A percentile compares a stretch with the other conserved stretches of the same genome.
Conservation (phyloP, 2,888 invertebrate species). For the Acrobasis consociella region DNA sequence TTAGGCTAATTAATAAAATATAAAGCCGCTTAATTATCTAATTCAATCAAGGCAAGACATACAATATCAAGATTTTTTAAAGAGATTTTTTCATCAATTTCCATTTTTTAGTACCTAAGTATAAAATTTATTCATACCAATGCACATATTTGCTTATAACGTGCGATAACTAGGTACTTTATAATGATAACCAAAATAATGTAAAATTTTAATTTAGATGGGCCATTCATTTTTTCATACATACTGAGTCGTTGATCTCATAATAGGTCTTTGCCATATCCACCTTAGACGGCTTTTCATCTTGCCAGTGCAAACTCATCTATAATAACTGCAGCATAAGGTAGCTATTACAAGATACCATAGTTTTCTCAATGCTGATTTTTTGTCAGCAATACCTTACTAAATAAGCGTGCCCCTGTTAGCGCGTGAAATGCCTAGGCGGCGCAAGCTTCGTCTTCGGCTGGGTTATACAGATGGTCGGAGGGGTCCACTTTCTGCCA, state of each 20-base stretch:
- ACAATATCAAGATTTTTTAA: neutral
- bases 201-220: neutral
- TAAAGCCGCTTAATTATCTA: neutral
- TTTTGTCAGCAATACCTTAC: slow-evolving; percentile 9
- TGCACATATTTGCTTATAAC: neutral
- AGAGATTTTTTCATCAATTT: neutral
- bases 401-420: slow-evolving; percentile 5
- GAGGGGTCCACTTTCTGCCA: slow-evolving; percentile 73
- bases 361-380: neutral
- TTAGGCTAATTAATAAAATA: too few species aligned
- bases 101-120: neutral
- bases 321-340: neutral
- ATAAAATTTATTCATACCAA: too few species aligned
- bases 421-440: slow-evolving; percentile 27
- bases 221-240: neutral
- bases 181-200: neutral
- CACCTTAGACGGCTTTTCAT: neutral
- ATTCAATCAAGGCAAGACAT: neutral
- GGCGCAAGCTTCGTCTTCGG: slow-evolving; percentile 44
- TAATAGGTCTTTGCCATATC: neutral
- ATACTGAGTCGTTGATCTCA: neutral
- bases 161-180: neutral
- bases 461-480: slow-evolving; percentile 72
- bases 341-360: neutral
- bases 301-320: slow-evolving; percentile 4